Conservation (phyloP, 2,888 invertebrate genomes). For the Eupithecia vulgata region DNA sequence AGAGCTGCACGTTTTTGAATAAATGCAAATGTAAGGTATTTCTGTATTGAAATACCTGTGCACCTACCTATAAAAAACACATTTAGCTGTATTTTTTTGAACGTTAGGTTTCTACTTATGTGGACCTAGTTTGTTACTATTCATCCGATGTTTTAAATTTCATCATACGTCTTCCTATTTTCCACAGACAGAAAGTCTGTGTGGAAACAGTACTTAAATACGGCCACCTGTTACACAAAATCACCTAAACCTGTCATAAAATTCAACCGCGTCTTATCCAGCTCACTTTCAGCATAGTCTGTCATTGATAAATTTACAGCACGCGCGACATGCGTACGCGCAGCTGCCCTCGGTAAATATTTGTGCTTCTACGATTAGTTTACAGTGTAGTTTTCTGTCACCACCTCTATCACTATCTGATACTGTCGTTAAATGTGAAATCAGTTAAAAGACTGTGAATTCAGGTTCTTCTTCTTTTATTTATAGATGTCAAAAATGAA, state of each 20-base stretch:
- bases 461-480: neutral
- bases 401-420: neutral
- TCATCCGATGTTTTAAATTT: neutral
- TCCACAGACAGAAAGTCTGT: constrained; percentile 1
- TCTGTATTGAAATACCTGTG: neutral
- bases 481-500: neutral
- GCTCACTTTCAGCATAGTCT: constrained; percentile 45
- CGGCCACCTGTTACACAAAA: constrained; percentile 18
- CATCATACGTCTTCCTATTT: neutral
- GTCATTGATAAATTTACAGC: constrained; percentile 68
- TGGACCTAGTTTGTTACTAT: neutral
- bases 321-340: constrained; percentile 51
- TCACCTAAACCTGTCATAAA: constrained; percentile 27
- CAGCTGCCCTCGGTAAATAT: constrained; percentile 74
- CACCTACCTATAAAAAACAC: neutral
- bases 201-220: neutral
- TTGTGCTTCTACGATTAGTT: constrained; percentile 59
- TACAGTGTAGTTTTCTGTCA: constrained; percentile 14
- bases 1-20: no score
- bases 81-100: neutral
- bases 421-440: neutral
- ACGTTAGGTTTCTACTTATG: neutral
- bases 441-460: neutral
- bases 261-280: constrained; percentile 24
- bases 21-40: no score